Evolutionary conservation across 2,797 vertebrate species (phyloP), one percentile per base, ranked within the genome.

Genomic region (Lacerta viridis): DNA sequence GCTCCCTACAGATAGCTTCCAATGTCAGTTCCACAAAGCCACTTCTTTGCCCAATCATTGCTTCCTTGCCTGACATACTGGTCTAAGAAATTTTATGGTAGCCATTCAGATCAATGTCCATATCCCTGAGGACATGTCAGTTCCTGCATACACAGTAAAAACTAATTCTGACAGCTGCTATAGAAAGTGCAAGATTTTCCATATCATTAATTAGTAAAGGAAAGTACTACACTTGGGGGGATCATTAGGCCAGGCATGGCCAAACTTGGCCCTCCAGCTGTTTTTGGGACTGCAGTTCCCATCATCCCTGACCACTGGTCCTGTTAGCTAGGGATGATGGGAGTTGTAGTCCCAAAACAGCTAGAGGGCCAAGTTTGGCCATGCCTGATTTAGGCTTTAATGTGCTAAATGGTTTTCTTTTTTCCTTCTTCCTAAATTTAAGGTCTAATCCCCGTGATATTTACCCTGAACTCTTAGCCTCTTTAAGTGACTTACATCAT

Each of bases 181-280:
- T 33, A 89, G 0, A 15, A 20, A 88, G 86, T 15, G 2, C 36
- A n/a, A 88, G 29, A 74, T 84, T 93, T 93, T 93, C 81, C 1
- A 55, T 66, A 87, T 29, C 3, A 7, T 92, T 91, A 88, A 1
- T 27, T 88, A 91, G 69, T 89, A 89, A 92, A 93, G 41, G 59
- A 90, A 86, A 94, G 76, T 23, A 89, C 1, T 69, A 33, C 18
- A 68, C 66, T 71, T n/a, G 55, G 36, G 74, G 25, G 46, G 90
- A 71, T 50, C 20, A 50, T 87, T 41, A 68, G 20, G 18, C 20
- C 13, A 55, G 3, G 50, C 50, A 55, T 55, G 50, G 50, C 50
- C 50, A 55, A 55, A 55, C 50, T 55, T 55, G 50, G 3, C 50
- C 50, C 13, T 55, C 50, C 3, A 55, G 50, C 13, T 55, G 1